Conservation (phyloP, 2,113 vertebrate genomes). For the Erythrolamprus reginae region DNA sequence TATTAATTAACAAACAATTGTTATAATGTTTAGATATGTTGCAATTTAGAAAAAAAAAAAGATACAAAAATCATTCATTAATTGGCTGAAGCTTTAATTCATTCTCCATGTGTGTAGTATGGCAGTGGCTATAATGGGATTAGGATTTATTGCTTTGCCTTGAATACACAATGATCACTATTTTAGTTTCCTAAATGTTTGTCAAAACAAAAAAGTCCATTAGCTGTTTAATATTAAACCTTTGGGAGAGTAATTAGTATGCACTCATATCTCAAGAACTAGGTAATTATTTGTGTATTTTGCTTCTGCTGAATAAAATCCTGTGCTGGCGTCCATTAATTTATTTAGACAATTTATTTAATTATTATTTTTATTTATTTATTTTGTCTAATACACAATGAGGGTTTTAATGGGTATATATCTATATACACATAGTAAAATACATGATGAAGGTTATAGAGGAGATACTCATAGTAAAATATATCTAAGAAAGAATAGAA, state of each 20-base stretch:
- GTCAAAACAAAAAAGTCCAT: constrained; percentile 25
- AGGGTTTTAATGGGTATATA: too few species aligned
- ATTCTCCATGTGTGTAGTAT: neutral
- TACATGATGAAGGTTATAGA: too few species aligned
- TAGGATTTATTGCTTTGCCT: constrained; percentile 13
- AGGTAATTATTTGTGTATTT: neutral
- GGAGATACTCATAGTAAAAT: too few species aligned
- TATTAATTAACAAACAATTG: neutral
- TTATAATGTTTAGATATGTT: neutral
- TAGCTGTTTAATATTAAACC: accelerated
- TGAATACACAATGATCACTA: constrained; percentile 23
- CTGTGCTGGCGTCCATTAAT: neutral
- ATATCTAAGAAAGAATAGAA: too few species aligned
- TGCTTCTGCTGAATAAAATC: neutral
- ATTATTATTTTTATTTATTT: too few species aligned
- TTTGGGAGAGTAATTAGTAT: constrained; percentile 5
- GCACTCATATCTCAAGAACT: neutral
- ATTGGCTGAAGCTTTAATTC: neutral
- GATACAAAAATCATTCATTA: neutral
- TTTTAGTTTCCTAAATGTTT: constrained; percentile 12
- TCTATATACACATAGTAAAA: too few species aligned
- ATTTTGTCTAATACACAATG: too few species aligned
- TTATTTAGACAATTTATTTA: neutral
- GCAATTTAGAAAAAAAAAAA: constrained; percentile 22
- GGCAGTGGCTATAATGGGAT: neutral